phyloP scores from a whole-genome alignment of 2,888 invertebrate species.

The Drosophila mettleri region DNA sequence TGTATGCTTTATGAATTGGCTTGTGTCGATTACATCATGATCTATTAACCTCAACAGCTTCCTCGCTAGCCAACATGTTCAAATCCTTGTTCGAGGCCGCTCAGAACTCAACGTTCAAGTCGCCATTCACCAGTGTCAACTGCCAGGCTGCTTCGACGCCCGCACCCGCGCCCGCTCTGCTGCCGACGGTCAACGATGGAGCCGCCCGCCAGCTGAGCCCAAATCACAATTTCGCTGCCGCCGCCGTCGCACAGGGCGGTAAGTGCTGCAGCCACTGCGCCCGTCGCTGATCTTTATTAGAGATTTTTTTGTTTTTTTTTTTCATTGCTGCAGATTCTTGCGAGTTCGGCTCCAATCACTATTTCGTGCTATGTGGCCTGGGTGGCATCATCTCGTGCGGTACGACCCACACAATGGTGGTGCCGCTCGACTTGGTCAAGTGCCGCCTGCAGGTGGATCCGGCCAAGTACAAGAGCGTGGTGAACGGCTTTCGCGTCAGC shows the following conservation, averaged over 20 bases:
- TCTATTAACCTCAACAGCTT: conserved; percentile 53
- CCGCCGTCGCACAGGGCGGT: conserved; percentile 83
- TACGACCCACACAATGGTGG: conserved; percentile 87
- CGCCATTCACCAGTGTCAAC: conserved; percentile 87
- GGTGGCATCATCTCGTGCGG: conserved; percentile 91
- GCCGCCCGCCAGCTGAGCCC: conserved; percentile 67
- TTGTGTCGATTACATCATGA: conserved; percentile 63
- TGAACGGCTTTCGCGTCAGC: conserved; percentile 90
- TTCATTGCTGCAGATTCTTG: conserved; percentile 87
- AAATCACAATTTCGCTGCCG: conserved; percentile 78
- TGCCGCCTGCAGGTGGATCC: conserved; percentile 97
- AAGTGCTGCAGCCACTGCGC: conserved; percentile 29
- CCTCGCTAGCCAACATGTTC: conserved; percentile 83
- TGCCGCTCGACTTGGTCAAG: conserved; percentile 97
- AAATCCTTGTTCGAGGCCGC: conserved; percentile 88
- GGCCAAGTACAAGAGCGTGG: conserved; percentile 93
- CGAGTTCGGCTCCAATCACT: conserved; percentile 95
- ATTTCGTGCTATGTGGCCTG: conserved; percentile 96
- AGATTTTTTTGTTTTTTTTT: accelerated
- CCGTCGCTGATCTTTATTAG: too few relatives aligned
- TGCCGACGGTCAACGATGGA: conserved; percentile 50
- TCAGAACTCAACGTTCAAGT: conserved; percentile 88
- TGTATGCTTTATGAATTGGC: neutral
- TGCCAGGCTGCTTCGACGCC: conserved; percentile 86
- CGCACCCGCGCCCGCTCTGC: conserved; percentile 27